A percentile compares a stretch with the other conserved stretches of the same genome.
Conservation (phyloP, 2,888 invertebrate species). For the Chromoteleia sp. region DNA sequence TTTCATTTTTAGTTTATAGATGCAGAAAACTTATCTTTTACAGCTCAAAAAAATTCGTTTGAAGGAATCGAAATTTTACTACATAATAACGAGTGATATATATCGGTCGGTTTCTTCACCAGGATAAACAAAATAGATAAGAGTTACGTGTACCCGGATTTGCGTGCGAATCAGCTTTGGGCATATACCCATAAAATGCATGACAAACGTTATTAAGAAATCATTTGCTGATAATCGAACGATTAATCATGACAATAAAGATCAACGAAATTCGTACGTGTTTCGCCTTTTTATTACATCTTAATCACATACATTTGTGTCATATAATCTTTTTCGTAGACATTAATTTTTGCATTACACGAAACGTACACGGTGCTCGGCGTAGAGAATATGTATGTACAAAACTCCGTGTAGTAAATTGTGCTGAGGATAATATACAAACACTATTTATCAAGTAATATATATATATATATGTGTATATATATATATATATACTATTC, state of each 20-base stretch:
- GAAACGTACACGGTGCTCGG: conserved; percentile 78
- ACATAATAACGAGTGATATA: no score
- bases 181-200: no score
- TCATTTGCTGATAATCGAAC: not conserved
- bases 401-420: conserved; percentile 76
- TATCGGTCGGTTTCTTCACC: no score
- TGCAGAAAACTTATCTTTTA: no score
- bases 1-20: no score
- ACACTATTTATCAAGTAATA: conserved; percentile 71
- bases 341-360: conserved; percentile 78
- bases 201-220: not conserved
- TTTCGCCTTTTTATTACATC: conserved; percentile 70
- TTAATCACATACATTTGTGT: conserved; percentile 70
- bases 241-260: not conserved
- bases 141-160: no score
- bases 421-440: conserved; percentile 76
- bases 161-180: no score
- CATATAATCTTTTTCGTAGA: conserved; percentile 70
- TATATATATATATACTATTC: no score
- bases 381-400: conserved; percentile 74
- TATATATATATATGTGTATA: no score
- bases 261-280: conserved; percentile 21
- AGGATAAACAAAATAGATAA: no score
- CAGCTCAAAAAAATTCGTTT: no score
- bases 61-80: no score